phyloP scores from a whole-genome alignment of 30 jellyfish, hydroid and myxozoan genomes.

The Aurelia coerulea region DNA sequence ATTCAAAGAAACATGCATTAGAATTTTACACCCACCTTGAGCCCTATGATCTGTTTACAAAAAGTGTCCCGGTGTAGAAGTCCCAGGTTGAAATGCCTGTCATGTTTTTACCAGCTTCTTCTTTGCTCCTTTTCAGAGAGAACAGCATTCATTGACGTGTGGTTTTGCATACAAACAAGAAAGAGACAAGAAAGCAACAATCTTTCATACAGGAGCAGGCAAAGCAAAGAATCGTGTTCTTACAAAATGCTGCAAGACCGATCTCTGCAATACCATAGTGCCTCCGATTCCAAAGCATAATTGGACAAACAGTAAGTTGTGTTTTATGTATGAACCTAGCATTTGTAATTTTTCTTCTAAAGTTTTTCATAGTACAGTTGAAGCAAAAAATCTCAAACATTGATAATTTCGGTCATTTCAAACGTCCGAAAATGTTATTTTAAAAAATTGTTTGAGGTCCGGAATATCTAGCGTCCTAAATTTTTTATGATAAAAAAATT shows the following conservation, averaged over 20 bases:
- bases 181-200: constrained; percentile 2
- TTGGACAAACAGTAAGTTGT: constrained; percentile 53
- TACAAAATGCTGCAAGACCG: constrained; percentile 63
- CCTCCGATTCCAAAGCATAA: constrained; percentile 76
- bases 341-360: too few species aligned
- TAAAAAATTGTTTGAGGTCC: too few species aligned
- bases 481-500: too few species aligned
- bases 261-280: constrained; percentile 50
- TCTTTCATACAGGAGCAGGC: constrained; percentile 37
- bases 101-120: too few species aligned
- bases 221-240: constrained; percentile 25
- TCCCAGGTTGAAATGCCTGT: too few species aligned
- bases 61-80: too few species aligned
- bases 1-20: too few species aligned
- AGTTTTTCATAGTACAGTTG: too few species aligned
- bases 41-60: too few species aligned
- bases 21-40: too few species aligned
- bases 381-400: too few species aligned
- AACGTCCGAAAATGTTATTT: neutral
- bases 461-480: too few species aligned
- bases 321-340: neutral
- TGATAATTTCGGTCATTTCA: neutral
- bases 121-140: constrained; percentile 15
- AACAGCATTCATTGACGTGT: constrained; percentile 52
- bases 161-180: constrained; percentile 61